A percentile compares a stretch with the other conserved stretches of the same genome.
Evolutionary conservation across 2,888 invertebrate species (phyloP).

Genomic region (Orthosia incerta): DNA sequence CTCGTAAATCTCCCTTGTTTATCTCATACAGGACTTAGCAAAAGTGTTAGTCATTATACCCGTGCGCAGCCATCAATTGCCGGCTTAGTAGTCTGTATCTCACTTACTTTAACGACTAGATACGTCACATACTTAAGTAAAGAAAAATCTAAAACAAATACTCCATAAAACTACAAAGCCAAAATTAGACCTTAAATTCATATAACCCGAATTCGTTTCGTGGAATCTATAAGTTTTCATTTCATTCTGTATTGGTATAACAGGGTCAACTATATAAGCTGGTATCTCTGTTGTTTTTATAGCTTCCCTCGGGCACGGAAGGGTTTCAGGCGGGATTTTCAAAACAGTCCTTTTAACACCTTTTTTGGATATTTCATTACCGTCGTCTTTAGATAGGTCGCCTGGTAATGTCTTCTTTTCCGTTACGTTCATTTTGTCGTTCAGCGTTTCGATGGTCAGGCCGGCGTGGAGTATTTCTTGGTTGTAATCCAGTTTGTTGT

Average conservation of each 20-base stretch:
- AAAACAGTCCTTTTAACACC: conserved; percentile 83
- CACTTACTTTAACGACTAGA: conserved; percentile 79
- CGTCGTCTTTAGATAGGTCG: conserved; percentile 69
- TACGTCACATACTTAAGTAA: conserved; percentile 79
- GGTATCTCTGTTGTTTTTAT: conserved; percentile 83
- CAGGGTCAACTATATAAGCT: conserved; percentile 81
- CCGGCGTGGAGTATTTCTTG: conserved; percentile 83
- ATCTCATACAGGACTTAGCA: conserved; percentile 62
- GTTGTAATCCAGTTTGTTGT: conserved; percentile 81
- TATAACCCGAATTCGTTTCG: conserved; percentile 77
- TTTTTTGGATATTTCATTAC: conserved; percentile 79
- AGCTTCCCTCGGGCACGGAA: conserved; percentile 84
- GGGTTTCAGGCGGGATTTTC: conserved; percentile 84
- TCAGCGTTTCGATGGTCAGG: conserved; percentile 81
- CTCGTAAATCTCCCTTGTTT: conserved; percentile 63
- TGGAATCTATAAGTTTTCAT: conserved; percentile 88
- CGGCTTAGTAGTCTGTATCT: conserved; percentile 80
- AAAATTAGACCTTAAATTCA: conserved; percentile 63
- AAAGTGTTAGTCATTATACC: conserved; percentile 64
- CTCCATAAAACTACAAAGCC: conserved; percentile 77
- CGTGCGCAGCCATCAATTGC: conserved; percentile 71
- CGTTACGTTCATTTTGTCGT: conserved; percentile 81
- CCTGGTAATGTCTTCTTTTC: conserved; percentile 76
- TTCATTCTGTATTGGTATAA: conserved; percentile 87
- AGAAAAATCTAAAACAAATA: conserved; percentile 82